These are phyloP conservation scores for Cossypha niveicapilla DNA, from an alignment of 2,797 vertebrate species.

Conservation along the genomic window DNA sequence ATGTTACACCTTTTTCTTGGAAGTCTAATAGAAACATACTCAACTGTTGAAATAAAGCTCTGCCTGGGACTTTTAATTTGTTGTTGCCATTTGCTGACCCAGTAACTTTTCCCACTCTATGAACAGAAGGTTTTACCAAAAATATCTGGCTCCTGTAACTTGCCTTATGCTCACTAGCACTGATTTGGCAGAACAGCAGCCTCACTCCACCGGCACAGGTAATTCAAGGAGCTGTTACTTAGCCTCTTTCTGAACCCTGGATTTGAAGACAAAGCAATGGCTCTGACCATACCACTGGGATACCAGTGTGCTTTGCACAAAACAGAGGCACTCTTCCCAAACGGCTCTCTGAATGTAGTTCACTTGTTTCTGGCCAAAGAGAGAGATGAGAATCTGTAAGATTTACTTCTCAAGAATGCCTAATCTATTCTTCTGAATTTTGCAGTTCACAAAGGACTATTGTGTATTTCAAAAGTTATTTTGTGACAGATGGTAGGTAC, in stretches of 20 bases:
- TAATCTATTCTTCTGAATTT: background rate
- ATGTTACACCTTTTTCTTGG: background rate
- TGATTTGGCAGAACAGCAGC: background rate
- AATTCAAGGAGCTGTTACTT: background rate
- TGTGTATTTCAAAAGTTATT: slow-evolving; percentile 44
- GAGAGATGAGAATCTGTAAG: background rate
- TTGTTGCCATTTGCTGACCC: background rate
- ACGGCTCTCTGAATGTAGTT: background rate
- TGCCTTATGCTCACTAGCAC: background rate
- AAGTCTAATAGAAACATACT: background rate
- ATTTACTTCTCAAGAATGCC: background rate
- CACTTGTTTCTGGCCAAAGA: background rate
- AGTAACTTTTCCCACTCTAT: background rate
- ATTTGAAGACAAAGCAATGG: background rate
- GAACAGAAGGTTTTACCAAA: background rate
- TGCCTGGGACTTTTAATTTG: background rate
- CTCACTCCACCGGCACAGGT: rapidly evolving
- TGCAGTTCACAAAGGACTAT: background rate
- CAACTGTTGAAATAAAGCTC: background rate
- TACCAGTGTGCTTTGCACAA: background rate
- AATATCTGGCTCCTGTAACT: background rate
- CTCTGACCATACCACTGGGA: background rate
- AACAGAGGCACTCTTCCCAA: background rate
- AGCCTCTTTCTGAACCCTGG: background rate
- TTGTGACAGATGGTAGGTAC: slow-evolving; percentile 46